A percentile compares a stretch with the other conserved stretches of the same genome.
These are phyloP conservation scores for Melanostigma gelatinosum DNA, from an alignment of 2,113 vertebrate genomes.

Conservation along the genomic window DNA sequence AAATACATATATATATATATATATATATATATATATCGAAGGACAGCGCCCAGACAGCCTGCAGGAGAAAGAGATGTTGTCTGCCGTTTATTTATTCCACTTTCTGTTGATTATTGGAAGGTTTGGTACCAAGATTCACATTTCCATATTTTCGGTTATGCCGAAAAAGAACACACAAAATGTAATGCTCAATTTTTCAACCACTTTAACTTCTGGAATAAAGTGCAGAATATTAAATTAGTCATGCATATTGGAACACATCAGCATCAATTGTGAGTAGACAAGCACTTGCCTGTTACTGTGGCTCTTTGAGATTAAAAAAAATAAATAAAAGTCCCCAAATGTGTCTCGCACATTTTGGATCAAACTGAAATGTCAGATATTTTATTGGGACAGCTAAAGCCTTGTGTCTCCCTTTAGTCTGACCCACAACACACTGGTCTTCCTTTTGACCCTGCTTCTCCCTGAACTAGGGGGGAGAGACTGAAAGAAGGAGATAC, in stretches of 20 bases:
- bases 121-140: slow-evolving; percentile 46
- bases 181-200: slow-evolving; percentile 1
- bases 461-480: slow-evolving; percentile 27
- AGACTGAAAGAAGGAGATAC: slow-evolving; percentile 40
- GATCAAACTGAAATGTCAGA: slow-evolving; percentile 25
- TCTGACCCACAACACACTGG: background rate
- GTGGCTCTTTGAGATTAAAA: slow-evolving; percentile 5
- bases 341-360: background rate
- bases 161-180: slow-evolving; percentile 7
- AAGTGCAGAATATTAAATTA: slow-evolving; percentile 37
- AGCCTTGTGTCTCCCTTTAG: slow-evolving; percentile 33
- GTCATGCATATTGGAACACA: slow-evolving; percentile 19
- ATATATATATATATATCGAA: slow-evolving; percentile 52
- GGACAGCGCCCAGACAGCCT: slow-evolving; percentile 67
- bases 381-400: slow-evolving; percentile 17
- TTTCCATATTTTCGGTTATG: slow-evolving; percentile 65
- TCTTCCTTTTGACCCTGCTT: slow-evolving; percentile 21
- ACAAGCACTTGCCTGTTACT: background rate
- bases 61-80: slow-evolving; percentile 77
- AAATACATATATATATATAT: background rate
- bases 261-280: slow-evolving; percentile 16
- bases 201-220: slow-evolving; percentile 11
- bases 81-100: slow-evolving; percentile 76
- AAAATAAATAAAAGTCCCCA: background rate
- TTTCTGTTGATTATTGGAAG: slow-evolving; percentile 75